A percentile compares a stretch with the other conserved stretches of the same genome.
Conservation (phyloP, 2,113 vertebrate species). For the Protobothrops mucrosquamatus region DNA sequence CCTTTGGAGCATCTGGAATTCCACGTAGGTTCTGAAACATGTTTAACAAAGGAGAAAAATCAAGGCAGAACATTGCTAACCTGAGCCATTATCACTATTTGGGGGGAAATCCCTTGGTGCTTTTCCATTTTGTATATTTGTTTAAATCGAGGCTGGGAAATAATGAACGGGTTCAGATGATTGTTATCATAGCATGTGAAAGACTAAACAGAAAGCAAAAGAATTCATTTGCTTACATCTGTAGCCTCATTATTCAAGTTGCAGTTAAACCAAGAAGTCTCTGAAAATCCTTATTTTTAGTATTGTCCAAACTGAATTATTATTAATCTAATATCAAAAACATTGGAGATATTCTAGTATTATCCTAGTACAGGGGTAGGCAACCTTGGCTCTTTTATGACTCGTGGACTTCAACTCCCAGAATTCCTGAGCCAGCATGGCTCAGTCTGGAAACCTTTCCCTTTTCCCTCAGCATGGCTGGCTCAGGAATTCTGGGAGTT, state of each 20-base stretch:
- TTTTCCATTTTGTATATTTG: neutral
- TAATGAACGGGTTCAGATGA: neutral
- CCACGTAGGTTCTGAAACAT: constrained; percentile 1
- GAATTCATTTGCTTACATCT: neutral
- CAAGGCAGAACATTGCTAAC: constrained; percentile 8
- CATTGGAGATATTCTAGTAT: neutral
- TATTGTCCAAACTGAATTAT: neutral
- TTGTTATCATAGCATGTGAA: neutral
- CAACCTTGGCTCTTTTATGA: no score
- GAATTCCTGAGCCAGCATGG: no score
- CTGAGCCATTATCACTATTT: constrained; percentile 66
- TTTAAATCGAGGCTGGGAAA: neutral
- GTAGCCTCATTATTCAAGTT: neutral
- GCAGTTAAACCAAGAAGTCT: neutral
- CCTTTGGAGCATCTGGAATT: constrained; percentile 23
- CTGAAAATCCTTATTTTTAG: neutral
- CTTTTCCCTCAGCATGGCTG: no score
- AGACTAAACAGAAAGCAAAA: neutral
- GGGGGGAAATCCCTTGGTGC: neutral
- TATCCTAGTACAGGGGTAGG: neutral
- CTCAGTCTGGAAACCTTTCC: no score
- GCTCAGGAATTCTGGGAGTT: no score
- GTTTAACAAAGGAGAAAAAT: constrained; percentile 2
- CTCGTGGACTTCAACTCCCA: no score
- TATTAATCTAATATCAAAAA: neutral